A percentile compares a stretch with the other conserved stretches of the same genome.
Conservation (phyloP, 2,888 invertebrate species). For the Carpatolechia fugitivella region DNA sequence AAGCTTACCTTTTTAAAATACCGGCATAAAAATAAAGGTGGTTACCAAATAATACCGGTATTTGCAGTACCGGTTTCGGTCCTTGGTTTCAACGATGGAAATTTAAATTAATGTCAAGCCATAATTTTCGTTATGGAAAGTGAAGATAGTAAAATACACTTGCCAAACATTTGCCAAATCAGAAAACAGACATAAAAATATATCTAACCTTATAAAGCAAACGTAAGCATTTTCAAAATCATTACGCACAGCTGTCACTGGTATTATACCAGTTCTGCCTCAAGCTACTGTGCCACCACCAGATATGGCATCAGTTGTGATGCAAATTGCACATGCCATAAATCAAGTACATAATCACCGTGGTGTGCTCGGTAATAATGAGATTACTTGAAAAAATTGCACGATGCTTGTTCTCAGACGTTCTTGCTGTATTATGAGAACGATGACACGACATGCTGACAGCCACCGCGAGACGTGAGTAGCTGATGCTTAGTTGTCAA, state of each 20-base stretch:
- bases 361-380: constrained; percentile 67
- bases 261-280: constrained; percentile 1
- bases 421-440: constrained; percentile 40
- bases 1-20: too few species aligned
- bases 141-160: too few species aligned
- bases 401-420: constrained; percentile 45
- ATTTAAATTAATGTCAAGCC: too few species aligned
- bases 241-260: not conserved
- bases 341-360: constrained; percentile 76
- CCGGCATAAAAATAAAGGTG: too few species aligned
- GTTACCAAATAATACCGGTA: too few species aligned
- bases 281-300: not conserved
- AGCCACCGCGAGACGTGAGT: constrained; percentile 14
- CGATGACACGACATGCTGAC: constrained; percentile 37
- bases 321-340: constrained; percentile 77
- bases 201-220: too few species aligned
- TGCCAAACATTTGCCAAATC: too few species aligned
- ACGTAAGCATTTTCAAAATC: too few species aligned
- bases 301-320: constrained; percentile 55
- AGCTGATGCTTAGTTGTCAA: constrained; percentile 23
- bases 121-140: too few species aligned
- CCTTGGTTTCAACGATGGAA: too few species aligned
- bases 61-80: too few species aligned
- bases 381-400: constrained; percentile 61
- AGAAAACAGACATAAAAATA: too few species aligned